phyloP scores from a whole-genome alignment of 2,113 vertebrate species.

The Fukomys damarensis region DNA sequence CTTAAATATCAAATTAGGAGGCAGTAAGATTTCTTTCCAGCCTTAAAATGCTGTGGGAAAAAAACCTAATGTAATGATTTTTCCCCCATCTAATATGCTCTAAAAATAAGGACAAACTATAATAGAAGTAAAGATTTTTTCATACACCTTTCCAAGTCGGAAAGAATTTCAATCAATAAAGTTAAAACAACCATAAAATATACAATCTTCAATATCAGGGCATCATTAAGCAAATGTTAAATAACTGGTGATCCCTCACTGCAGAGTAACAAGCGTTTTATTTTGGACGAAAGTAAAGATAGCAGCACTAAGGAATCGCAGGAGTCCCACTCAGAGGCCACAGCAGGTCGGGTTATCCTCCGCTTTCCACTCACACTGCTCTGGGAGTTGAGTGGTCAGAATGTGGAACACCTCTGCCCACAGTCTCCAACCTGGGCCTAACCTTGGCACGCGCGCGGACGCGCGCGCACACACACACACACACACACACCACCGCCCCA shows the following conservation, averaged over 20 bases:
- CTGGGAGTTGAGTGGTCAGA: background rate
- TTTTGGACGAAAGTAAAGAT: background rate
- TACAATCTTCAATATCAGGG: conserved; percentile 24
- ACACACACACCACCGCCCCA: background rate
- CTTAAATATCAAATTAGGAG: conserved; percentile 20
- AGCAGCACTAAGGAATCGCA: background rate
- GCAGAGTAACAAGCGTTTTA: background rate
- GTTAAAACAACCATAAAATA: conserved; percentile 62
- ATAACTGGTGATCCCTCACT: background rate
- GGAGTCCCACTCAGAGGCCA: background rate
- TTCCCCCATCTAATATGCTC: background rate
- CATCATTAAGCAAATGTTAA: conserved; percentile 31
- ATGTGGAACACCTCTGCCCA: background rate
- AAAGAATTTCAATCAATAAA: conserved; percentile 73
- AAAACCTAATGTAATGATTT: background rate
- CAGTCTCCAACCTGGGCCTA: background rate
- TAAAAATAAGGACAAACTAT: conserved; percentile 51
- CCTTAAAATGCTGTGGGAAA: conserved; percentile 47
- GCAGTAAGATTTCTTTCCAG: conserved; percentile 32
- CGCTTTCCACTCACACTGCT: background rate
- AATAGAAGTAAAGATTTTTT: conserved; percentile 43
- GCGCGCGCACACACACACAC: accelerated
- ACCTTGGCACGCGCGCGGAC: background rate
- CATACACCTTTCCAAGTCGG: conserved; percentile 28
- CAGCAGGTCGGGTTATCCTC: background rate